Conservation (phyloP, 2,113 vertebrate genomes). For the Nibea albiflora region DNA sequence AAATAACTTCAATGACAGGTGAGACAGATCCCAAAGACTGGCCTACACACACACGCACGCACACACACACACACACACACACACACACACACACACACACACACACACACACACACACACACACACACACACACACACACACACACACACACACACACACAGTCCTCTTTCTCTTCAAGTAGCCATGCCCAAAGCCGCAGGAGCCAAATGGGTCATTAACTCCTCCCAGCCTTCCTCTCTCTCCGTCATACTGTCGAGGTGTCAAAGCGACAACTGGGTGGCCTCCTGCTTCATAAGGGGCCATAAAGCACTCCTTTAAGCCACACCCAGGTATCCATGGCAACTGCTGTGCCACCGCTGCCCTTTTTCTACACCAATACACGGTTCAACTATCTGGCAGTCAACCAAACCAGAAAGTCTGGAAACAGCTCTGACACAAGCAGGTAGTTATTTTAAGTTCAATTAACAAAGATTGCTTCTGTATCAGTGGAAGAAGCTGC, state of each 20-base stretch:
- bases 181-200: constrained; percentile 23
- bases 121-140: constrained; percentile 30
- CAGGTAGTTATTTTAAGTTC: neutral
- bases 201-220: constrained; percentile 68
- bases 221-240: neutral
- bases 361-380: neutral
- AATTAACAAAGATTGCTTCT: neutral
- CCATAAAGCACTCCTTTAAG: constrained; percentile 45
- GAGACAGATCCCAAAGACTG: constrained; percentile 2
- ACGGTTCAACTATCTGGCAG: neutral
- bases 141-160: constrained; percentile 31
- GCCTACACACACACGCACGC: constrained; percentile 6
- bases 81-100: neutral
- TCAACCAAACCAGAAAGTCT: constrained; percentile 3
- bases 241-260: constrained; percentile 37
- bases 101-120: constrained; percentile 29
- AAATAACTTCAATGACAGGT: constrained; percentile 57
- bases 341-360: neutral
- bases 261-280: constrained; percentile 52
- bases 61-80: constrained; percentile 11
- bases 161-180: constrained; percentile 10
- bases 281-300: constrained; percentile 27
- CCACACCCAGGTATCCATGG: constrained; percentile 56
- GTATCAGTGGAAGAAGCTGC: too few species aligned
- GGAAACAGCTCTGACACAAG: neutral